A percentile compares a stretch with the other conserved stretches of the same genome.
These are phyloP conservation scores for Malacoctenus gilli DNA, from an alignment of 2,797 vertebrate genomes.

Conservation along the genomic window DNA sequence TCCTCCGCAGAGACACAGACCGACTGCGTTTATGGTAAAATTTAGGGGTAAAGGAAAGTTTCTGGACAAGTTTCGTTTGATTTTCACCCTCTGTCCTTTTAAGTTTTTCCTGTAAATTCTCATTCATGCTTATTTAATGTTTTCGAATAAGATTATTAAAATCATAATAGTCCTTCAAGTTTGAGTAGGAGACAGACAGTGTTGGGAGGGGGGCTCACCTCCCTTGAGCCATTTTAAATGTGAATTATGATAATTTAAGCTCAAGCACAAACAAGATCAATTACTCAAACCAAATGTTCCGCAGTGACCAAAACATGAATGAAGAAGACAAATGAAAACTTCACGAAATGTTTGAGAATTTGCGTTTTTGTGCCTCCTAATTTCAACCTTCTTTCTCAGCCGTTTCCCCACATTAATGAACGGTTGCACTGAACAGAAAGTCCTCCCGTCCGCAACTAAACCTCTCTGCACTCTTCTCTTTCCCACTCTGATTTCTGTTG, in stretches of 20 bases:
- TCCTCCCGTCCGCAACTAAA: constrained; percentile 13
- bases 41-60: constrained; percentile 11
- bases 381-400: constrained; percentile 31
- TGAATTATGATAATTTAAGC: no score
- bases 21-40: no score
- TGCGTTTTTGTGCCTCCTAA: constrained; percentile 22
- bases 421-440: constrained; percentile 39
- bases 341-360: constrained; percentile 45
- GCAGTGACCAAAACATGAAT: no score
- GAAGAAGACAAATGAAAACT: neutral
- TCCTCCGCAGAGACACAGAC: neutral
- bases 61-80: constrained; percentile 23
- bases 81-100: constrained; percentile 16
- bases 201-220: no score
- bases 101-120: constrained; percentile 46
- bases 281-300: no score
- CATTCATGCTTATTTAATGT: no score
- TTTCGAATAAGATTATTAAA: no score
- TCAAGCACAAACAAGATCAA: no score
- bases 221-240: neutral
- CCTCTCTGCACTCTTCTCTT: constrained; percentile 54
- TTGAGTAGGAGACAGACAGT: no score
- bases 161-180: no score
- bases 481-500: constrained; percentile 55
- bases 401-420: constrained; percentile 30